These are phyloP conservation scores for Quadriops clusia DNA, from an alignment of 2,888 invertebrate genomes.

Conservation along the genomic window DNA sequence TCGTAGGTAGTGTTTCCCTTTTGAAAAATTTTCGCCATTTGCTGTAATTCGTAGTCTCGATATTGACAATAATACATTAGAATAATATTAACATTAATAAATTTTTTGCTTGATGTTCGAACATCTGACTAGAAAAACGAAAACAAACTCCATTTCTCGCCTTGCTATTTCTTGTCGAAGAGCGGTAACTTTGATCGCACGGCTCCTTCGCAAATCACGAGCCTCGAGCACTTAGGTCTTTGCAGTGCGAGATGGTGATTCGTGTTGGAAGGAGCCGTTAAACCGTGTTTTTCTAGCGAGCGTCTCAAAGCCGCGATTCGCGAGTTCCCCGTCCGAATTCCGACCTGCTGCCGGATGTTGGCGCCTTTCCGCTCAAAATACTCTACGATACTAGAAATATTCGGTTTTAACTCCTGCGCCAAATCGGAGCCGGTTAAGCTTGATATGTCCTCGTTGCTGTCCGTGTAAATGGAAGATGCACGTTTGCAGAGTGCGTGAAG, in stretches of 20 bases:
- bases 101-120: no score
- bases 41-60: no score
- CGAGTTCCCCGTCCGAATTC: constrained; percentile 31
- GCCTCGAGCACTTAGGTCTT: constrained; percentile 44
- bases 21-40: no score
- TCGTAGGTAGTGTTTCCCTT: no score
- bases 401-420: constrained; percentile 49
- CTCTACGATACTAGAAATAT: constrained; percentile 76
- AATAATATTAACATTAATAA: no score
- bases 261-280: constrained; percentile 21
- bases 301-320: constrained; percentile 31
- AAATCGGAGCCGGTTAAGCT: constrained; percentile 68
- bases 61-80: no score
- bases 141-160: no score
- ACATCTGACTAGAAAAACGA: no score
- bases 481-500: constrained; percentile 49
- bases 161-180: constrained; percentile 68
- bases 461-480: constrained; percentile 74
- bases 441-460: constrained; percentile 76
- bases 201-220: constrained; percentile 76
- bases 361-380: constrained; percentile 74
- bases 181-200: constrained; percentile 75
- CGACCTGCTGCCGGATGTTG: constrained; percentile 37
- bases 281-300: constrained; percentile 28
- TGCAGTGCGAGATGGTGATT: constrained; percentile 24